Evolutionary conservation across 2,888 invertebrate genomes (phyloP), one percentile per base, ranked within the genome.

Genomic region (Netelia inedita): DNA sequence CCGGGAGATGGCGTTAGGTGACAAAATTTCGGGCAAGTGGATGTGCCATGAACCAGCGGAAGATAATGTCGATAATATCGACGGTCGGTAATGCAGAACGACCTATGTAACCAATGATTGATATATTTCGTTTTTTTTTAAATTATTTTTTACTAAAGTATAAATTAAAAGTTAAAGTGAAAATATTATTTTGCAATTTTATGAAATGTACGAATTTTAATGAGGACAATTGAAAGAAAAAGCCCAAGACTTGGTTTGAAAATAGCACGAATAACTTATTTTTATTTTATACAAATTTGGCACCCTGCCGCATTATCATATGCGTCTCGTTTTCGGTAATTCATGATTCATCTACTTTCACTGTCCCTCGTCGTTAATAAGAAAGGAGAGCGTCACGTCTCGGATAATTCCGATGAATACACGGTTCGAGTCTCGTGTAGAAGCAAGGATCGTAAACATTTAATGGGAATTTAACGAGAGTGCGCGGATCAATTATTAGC

Each of bases 271-370:
- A 28, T 28, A 46, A 46, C 46, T 46, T 0, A 11, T 46, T 46
- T 46, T 11, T 14, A 11, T 46, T 46, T 10, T 46, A 11, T 57
- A 19, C 3, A 55, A 57, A 57, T 28, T 69, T 53, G 69, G 53
- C 53, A 69, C 14, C 0, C 2, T 69, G 14, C 28, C 53, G 3
- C n/a, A 69, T 16, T 46, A n/a, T 55, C 53, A 6, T 53, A 14
- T 69, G 23, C 68, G 68, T 53, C 53, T 55, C 50, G n/a, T n/a
- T 69, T 53, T 35, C 21, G n/a, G 21, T n/a, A 43, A 16, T 16
- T n/a, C 21, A 76, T 76, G 76, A 66, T 55, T 76, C 76, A 66
- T 76, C 55, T 6, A 23, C 66, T 66, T 76, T 66, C 66, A n/a
- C 76, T n/a, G 55, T 2, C 41, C 66, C 23, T 53, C 14, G 16